A percentile compares a stretch with the other conserved stretches of the same genome.
These are phyloP conservation scores for Todiramphus chloris DNA, from an alignment of 2,113 vertebrate species.

Conservation along the genomic window DNA sequence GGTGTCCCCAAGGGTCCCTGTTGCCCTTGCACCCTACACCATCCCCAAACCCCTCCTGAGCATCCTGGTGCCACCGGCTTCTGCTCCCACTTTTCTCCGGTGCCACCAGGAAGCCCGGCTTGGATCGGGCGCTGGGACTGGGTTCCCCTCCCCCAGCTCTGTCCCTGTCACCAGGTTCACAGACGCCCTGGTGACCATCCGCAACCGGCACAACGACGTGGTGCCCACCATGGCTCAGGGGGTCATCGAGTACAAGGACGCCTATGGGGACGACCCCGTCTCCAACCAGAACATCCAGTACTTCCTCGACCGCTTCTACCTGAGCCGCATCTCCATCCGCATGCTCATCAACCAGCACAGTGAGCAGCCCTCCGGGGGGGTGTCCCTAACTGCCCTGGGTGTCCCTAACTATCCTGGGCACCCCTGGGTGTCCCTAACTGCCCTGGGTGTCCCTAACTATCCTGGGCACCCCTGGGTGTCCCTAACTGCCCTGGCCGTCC, in stretches of 20 bases:
- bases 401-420: no score
- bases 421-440: no score
- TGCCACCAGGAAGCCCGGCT: neutral
- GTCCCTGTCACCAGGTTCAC: neutral
- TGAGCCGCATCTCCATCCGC: neutral
- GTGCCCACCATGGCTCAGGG: neutral
- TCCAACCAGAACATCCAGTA: neutral
- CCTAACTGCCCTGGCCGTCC: neutral
- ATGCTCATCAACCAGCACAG: neutral
- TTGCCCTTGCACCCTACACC: no score
- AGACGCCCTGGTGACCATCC: neutral
- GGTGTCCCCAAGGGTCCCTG: neutral
- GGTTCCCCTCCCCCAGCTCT: neutral
- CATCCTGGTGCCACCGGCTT: rapidly evolving
- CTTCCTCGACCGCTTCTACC: neutral
- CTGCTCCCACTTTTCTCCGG: neutral
- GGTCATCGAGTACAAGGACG: neutral
- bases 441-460: no score
- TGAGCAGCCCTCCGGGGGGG: neutral
- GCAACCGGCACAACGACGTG: neutral
- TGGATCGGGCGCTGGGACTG: rapidly evolving
- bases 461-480: no score
- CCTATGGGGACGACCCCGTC: neutral
- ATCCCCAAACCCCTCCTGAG: neutral
- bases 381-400: neutral